These are phyloP conservation scores for Hemiscyllium ocellatum DNA, from an alignment of 2,113 vertebrate genomes.

Conservation along the genomic window DNA sequence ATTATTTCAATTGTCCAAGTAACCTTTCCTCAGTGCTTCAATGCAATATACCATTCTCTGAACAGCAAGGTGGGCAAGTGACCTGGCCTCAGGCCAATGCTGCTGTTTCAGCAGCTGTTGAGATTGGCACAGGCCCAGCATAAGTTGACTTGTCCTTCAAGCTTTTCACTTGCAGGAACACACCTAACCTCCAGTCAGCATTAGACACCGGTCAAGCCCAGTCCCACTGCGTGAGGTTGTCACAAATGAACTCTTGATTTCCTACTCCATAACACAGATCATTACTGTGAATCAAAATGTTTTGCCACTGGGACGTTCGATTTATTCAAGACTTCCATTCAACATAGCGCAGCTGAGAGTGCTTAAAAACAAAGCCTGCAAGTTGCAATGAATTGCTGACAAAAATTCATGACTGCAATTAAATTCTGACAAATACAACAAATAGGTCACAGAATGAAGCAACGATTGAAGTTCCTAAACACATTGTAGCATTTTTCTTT, in stretches of 20 bases:
- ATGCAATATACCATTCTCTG: not conserved
- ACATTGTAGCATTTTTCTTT: not conserved
- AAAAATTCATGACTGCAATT: slow-evolving; percentile 6
- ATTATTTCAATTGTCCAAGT: not conserved
- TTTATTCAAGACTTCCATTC: not conserved
- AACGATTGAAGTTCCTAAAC: not conserved
- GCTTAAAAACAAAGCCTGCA: not conserved
- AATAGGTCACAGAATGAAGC: slow-evolving; percentile 1
- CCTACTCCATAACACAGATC: not conserved
- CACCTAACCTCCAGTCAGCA: not conserved
- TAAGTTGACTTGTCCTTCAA: slow-evolving; percentile 14
- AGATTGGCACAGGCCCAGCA: not conserved
- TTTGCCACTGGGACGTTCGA: not conserved
- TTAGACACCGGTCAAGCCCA: not conserved
- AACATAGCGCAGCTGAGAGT: not conserved
- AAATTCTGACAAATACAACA: not conserved
- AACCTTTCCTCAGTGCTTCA: slow-evolving; percentile 8
- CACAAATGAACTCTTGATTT: not conserved
- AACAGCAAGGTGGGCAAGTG: slow-evolving; percentile 15
- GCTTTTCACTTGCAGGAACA: not conserved
- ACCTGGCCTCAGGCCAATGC: not conserved
- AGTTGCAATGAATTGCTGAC: not conserved
- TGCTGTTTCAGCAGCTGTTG: not conserved
- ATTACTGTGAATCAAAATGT: not conserved
- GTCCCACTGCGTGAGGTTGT: not conserved